A percentile compares a stretch with the other conserved stretches of the same genome.
These are phyloP conservation scores for Volucella bombylans DNA, from an alignment of 2,888 invertebrate species.

Conservation along the genomic window DNA sequence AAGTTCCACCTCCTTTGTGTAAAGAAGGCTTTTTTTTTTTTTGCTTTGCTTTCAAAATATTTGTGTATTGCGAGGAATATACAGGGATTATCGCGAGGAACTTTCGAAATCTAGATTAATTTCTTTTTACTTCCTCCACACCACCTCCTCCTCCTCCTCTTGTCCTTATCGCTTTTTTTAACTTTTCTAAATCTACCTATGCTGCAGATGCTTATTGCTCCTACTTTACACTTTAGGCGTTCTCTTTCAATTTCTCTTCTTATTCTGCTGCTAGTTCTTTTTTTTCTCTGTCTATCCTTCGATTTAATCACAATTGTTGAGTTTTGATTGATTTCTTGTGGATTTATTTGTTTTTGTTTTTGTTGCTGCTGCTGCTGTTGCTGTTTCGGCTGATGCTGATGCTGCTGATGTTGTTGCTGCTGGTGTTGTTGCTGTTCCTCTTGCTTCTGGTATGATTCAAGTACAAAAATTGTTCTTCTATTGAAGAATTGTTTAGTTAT, in stretches of 20 bases:
- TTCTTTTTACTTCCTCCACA: slow-evolving; percentile 33
- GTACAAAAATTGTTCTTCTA: slow-evolving; percentile 49
- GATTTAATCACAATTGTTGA: slow-evolving; percentile 71
- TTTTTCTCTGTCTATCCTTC: slow-evolving; percentile 41
- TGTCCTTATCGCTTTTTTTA: slow-evolving; percentile 30
- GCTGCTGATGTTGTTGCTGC: slow-evolving; percentile 31
- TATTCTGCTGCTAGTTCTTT: slow-evolving; percentile 42
- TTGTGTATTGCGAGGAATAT: slow-evolving; percentile 41
- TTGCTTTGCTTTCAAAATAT: slow-evolving; percentile 18
- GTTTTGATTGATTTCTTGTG: slow-evolving; percentile 68
- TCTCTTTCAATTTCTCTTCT: slow-evolving; percentile 15
- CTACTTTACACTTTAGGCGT: slow-evolving; percentile 18
- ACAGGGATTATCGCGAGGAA: slow-evolving; percentile 47
- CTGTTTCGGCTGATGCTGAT: slow-evolving; percentile 36
- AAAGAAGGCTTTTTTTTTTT: neutral
- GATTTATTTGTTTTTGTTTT: slow-evolving; percentile 1
- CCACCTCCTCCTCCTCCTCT: slow-evolving; percentile 51
- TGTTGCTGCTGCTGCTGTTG: slow-evolving; percentile 34
- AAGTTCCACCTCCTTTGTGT: neutral
- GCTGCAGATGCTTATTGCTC: slow-evolving; percentile 35
- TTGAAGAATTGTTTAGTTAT: slow-evolving; percentile 56
- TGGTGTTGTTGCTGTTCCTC: slow-evolving; percentile 25
- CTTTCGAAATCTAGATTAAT: slow-evolving; percentile 39
- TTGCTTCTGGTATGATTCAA: slow-evolving; percentile 46
- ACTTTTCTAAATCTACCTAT: slow-evolving; percentile 42